Evolutionary conservation across 92 coral and sea anemone species (phyloP), one percentile per base, ranked within the genome.

Genomic region (Bergia sp.): DNA sequence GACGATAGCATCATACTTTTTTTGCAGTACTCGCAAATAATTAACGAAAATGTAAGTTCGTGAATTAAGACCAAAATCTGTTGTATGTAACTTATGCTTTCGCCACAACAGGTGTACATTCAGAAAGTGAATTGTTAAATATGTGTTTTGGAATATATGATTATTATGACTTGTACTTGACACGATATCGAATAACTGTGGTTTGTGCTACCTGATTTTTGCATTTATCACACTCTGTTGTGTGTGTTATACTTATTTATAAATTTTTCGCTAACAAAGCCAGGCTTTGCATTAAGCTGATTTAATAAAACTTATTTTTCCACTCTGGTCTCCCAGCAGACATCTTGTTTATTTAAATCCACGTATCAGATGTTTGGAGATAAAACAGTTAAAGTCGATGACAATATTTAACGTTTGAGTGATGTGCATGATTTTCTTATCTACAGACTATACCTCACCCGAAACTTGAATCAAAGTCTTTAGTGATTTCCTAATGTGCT

Each of bases 71-170:
- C 36, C 37, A 8, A 39, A 76, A n/a, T 42, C 50, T 76, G 49
- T 40, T 42, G 53, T 64, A 45, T 13, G 37, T 82, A 82, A 82
- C 66, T 41, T 65, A 82, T 82, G 75, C 86, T 20, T 53, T 61
- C 38, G 50, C 76, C 73, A 69, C 73, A 64, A 82, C 86, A 66
- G 86, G 86, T 82, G 86, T 82, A 41, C 76, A 66, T 16, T n/a
- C 20, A 15, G 4, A 45, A 66, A 45, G 37, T 69, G 86, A 82
- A 82, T 61, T 82, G 76, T 58, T 66, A 82, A 82, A 39, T 76
- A 76, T 42, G 80, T 41, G 80, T 61, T 76, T 76, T 76, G 45
- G 80, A 76, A 76, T 76, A 76, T 76, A n/a, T 41, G 41, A 76
- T 76, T 76, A 39, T 76, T 76, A 39, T 76, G 80, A 76, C 50